Evolutionary conservation across 2,888 invertebrate genomes (phyloP), one percentile per base, ranked within the genome.

Genomic region (Prenolepis imparis): DNA sequence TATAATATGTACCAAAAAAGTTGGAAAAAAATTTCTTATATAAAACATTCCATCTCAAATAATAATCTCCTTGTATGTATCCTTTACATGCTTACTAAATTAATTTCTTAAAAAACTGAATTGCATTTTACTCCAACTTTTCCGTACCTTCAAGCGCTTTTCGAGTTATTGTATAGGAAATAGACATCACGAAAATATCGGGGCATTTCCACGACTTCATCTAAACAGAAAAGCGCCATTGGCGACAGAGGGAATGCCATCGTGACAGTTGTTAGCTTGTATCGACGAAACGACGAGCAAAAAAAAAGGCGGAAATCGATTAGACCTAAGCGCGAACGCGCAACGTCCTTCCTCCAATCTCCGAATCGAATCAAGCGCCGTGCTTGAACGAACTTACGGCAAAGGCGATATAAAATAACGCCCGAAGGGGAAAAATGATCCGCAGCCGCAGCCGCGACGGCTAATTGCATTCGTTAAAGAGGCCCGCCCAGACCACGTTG

Each of bases 391-490:
- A 80, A 59, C 73, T 80, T 72, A 72, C 44, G 72, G 57, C 57
- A 59, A 70, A 59, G 72, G 72, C 73, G 78, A 80, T 72, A 80
- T 80, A 80, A 80, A 80, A 72, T 80, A 80, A 80, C 59, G 78
- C 78, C 44, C 72, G 44, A 80, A 59, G 78, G 73, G 67, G 59
- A 80, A 80, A 80, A 80, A 80, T 80, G 59, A 80, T 80, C 59
- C 39, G 21, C 2, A 39, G 57, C 70, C 70, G 32, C 59, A 72
- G 73, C 72, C 78, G 72, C 72, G 59, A 80, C 59, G 28, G 73
- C 78, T 80, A 80, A 80, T 80, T 80, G 78, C 78, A 59, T 80
- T 80, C 72, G 78, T 80, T 80, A 80, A 80, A 80, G 72, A 18
- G 77, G 57, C 36, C 77, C 44, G 64, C 44, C 57, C 32, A 74